Base-by-base conservation (phyloP, 1,140 invertebrate species). In the Trichonephila inaurata region DNA sequence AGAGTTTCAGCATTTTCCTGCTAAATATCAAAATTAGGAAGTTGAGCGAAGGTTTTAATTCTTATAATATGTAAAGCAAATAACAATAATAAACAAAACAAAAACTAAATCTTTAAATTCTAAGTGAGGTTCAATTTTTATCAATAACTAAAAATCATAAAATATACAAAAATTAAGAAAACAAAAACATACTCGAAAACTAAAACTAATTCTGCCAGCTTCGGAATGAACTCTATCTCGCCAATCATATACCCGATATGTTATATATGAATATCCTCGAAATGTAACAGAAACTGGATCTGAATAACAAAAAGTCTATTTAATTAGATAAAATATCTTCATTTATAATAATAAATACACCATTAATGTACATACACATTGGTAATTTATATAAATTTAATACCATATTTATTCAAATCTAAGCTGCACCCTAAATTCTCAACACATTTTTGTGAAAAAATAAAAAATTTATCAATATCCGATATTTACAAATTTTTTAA, bases 171-270 rank as follows among this genome's bases (percentile, higher is more conserved):
- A 61, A 58, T 10, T 51, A 40, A 85, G 2, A 85, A 85, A 85
- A 85, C 24, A 85, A 85, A 12, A 28, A 94, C 94, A 95, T 96
- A 98, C 97, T 96, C 98, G 98, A 95, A 99, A 99, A 95, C 98
- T 97, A 94, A 99, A 96, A 95, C 98, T 98, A 92, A 99, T 98
- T 94, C 98, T 96, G 94, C 98, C 98, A 14, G 97, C 97, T 40
- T 98, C 97, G 0, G 98, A 98, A 95, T 99, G 98, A 16, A 98
- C 97, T 69, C 98, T 96, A 96, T 99, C 98, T 95, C 98, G 98
- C 97, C 98, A 98, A 95, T 98, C 98, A 95, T 99, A 99, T 21
- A 99, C 97, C 87, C 98, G 96, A 95, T 99, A 99, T 1, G 98
- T 98, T 1, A 99, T 97, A 96, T 98, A 99, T 51, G 98, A 98